phyloP scores from a whole-genome alignment of 2,113 vertebrate genomes.

The Pelusios castaneus region DNA sequence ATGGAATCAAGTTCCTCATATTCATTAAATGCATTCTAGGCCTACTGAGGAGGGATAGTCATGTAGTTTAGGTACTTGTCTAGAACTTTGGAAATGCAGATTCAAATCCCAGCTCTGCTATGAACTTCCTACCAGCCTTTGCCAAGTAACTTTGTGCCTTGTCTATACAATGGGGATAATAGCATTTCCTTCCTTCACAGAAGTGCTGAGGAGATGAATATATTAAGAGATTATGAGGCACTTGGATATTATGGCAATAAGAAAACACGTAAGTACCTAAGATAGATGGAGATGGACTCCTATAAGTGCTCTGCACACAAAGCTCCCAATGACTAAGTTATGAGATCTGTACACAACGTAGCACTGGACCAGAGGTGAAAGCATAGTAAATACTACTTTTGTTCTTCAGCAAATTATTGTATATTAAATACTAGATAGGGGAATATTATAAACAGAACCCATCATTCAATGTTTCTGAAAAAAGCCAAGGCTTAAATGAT shows the following conservation, averaged over 20 bases:
- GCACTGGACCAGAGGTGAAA: neutral
- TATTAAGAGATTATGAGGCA: neutral
- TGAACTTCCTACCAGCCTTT: neutral
- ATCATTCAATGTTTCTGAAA: neutral
- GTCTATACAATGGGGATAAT: neutral
- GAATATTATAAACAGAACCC: slow-evolving; percentile 47
- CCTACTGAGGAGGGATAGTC: neutral
- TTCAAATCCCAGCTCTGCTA: neutral
- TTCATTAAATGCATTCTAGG: neutral
- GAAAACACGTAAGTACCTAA: neutral
- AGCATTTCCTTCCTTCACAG: neutral
- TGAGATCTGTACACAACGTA: neutral
- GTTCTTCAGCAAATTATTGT: neutral
- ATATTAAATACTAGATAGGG: neutral
- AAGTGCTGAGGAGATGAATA: neutral
- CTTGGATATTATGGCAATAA: neutral
- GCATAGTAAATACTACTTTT: neutral
- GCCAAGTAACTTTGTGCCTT: fast-evolving
- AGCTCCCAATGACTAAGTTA: neutral
- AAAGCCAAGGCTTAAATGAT: neutral
- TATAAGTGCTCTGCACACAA: neutral
- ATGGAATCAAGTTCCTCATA: neutral
- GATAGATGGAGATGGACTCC: neutral
- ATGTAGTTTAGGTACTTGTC: neutral
- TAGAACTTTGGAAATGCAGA: neutral